These are phyloP conservation scores for Gonocerus acuteangulatus DNA, from an alignment of 2,888 invertebrate genomes.

Conservation along the genomic window DNA sequence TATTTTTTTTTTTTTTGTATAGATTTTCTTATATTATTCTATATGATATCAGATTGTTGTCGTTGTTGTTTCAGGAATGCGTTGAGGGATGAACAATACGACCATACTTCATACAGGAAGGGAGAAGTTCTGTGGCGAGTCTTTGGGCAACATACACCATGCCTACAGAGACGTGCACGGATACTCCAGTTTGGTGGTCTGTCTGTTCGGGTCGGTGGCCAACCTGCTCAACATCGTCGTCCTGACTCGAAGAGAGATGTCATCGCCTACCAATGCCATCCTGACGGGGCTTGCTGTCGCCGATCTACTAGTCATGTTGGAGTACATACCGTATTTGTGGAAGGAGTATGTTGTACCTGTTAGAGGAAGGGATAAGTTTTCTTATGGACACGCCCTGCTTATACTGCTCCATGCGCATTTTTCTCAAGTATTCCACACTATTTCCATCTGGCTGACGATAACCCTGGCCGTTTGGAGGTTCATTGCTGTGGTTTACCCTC, in stretches of 20 bases:
- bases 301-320: constrained; percentile 88
- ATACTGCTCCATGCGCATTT: constrained; percentile 87
- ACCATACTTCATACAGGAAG: not conserved
- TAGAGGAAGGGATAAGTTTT: constrained; percentile 49
- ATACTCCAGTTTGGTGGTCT: constrained; percentile 75
- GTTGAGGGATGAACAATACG: not conserved
- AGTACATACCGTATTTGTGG: constrained; percentile 83
- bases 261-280: constrained; percentile 83
- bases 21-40: too few species aligned
- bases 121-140: constrained; percentile 48
- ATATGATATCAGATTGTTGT: too few species aligned
- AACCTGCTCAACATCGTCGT: constrained; percentile 89
- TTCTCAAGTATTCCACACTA: constrained; percentile 79
- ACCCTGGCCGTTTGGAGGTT: constrained; percentile 89
- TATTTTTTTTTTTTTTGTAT: too few species aligned
- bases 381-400: constrained; percentile 72
- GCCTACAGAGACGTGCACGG: constrained; percentile 56
- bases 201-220: constrained; percentile 80
- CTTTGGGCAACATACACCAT: constrained; percentile 51
- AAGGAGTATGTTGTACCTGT: constrained; percentile 41
- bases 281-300: constrained; percentile 84
- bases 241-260: constrained; percentile 81
- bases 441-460: constrained; percentile 88
- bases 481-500: constrained; percentile 72
- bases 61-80: constrained; percentile 22